Evolutionary conservation across 2,888 invertebrate species (phyloP).

Genomic region (Plebejus melissa): DNA sequence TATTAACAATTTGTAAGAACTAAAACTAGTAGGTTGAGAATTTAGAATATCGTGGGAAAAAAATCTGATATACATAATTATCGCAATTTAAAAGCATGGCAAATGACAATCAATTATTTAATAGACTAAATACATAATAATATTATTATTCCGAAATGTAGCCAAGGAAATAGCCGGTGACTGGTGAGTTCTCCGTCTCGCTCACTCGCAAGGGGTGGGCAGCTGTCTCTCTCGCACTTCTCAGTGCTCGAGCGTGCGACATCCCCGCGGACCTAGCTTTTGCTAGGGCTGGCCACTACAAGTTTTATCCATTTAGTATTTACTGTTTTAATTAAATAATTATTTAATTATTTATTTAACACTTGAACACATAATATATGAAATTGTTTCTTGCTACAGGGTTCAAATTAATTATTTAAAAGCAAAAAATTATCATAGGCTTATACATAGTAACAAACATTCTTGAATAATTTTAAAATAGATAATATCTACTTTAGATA

Average conservation of each 20-base stretch:
- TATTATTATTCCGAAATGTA: slow-evolving; percentile 43
- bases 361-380: not conserved
- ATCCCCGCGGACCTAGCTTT: slow-evolving; percentile 70
- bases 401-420: too few species aligned
- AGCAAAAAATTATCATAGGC: too few species aligned
- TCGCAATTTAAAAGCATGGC: not conserved
- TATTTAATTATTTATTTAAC: not conserved
- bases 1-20: not conserved
- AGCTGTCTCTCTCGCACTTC: slow-evolving; percentile 60
- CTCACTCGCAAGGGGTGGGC: slow-evolving; percentile 45
- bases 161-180: slow-evolving; percentile 42
- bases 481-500: not conserved
- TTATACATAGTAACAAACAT: too few species aligned
- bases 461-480: too few species aligned
- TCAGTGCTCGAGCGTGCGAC: slow-evolving; percentile 72
- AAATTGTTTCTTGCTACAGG: not conserved
- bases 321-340: not conserved
- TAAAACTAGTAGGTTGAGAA: not conserved
- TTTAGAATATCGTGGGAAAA: not conserved
- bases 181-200: slow-evolving; percentile 39
- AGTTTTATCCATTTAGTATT: not conserved
- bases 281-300: slow-evolving; percentile 43
- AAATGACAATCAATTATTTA: slow-evolving; percentile 30
- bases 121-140: not conserved
- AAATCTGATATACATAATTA: not conserved